Evolutionary conservation across 2,113 vertebrate genomes (phyloP), one percentile per base, ranked within the genome.

Genomic region (Haemorhous mexicanus): DNA sequence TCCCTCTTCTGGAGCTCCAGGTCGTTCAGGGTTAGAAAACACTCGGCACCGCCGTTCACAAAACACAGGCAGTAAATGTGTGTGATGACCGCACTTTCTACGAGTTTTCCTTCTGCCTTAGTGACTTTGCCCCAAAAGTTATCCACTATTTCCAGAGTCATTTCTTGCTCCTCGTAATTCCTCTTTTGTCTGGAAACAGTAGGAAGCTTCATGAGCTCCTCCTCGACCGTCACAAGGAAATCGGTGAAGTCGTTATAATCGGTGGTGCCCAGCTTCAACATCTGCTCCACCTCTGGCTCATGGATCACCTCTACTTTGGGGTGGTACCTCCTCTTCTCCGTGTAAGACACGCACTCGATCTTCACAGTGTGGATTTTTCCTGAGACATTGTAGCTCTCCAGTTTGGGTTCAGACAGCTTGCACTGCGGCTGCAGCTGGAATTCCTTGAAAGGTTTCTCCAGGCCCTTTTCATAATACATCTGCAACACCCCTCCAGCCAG

Each of bases 361-460:
- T 99, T 99, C 79, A 99, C 98, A 0, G 99, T 98, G 88, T 99
- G 98, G 87, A 99, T 99, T 95, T 99, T 99, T 26, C 99, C 99
- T 1, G 98, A 98, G 93, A 99, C 98, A 2, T 97, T 98, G 27
- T 98, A 99, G 94, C 97, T 99, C 97, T 99, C 99, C 21, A 99
- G 94, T 82, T 99, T 99, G 37, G 99, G 98, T 63, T 98, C 98
- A 0, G 99, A 99, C 26, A 99, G 98, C 47, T 97, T 97, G 61
- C 98, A 99, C 24, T 98, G 97, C 1, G 98, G 98, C 58, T 98
- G 98, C 4, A 99, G 98, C 97, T 99, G 99, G 82, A 99, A 98
- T 90, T 99, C 99, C 96, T 98, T 99, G 94, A 98, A 99, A 6
- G 99, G 99, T 84, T 99, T 99, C 94, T 99, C 99, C 72, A 99